Percentiles rank a stretch among this genome's conserved stretches.
These are phyloP conservation scores for Leptopilina drosophilae DNA, from an alignment of 2,888 invertebrate genomes.

Conservation along the genomic window DNA sequence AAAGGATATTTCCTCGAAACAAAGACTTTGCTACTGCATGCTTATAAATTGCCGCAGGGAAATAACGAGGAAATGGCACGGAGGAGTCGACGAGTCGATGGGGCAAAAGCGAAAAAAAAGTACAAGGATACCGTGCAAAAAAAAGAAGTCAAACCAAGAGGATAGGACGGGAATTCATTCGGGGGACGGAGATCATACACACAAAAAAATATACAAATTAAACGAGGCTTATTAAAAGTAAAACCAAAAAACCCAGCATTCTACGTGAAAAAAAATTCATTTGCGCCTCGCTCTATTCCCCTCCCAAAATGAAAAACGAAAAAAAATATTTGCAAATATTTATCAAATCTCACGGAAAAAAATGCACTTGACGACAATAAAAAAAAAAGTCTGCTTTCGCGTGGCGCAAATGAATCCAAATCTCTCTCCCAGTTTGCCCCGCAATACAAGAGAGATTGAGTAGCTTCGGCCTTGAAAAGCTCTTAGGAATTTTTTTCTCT, in stretches of 20 bases:
- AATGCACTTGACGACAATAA: slow-evolving; percentile 42
- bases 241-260: slow-evolving; percentile 1
- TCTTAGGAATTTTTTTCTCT: not conserved
- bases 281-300: slow-evolving; percentile 20
- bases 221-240: slow-evolving; percentile 30
- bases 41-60: slow-evolving; percentile 36
- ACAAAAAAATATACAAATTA: slow-evolving; percentile 14
- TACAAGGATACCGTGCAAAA: slow-evolving; percentile 16
- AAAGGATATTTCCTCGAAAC: slow-evolving; percentile 38
- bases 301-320: not conserved
- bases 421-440: not conserved
- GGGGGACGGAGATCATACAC: slow-evolving; percentile 22
- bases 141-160: not conserved
- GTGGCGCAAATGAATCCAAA: slow-evolving; percentile 53
- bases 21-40: slow-evolving; percentile 36
- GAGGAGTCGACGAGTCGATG: slow-evolving; percentile 27
- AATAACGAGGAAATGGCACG: slow-evolving; percentile 26
- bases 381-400: slow-evolving; percentile 52
- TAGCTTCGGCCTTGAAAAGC: slow-evolving; percentile 4
- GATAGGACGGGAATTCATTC: slow-evolving; percentile 33
- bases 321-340: not conserved
- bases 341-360: slow-evolving; percentile 8
- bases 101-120: slow-evolving; percentile 3
- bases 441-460: slow-evolving; percentile 1
- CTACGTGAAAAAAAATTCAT: slow-evolving; percentile 6